A percentile compares a stretch with the other conserved stretches of the same genome.
Conservation (phyloP, 2,888 invertebrate species). For the Cinara cedri region DNA sequence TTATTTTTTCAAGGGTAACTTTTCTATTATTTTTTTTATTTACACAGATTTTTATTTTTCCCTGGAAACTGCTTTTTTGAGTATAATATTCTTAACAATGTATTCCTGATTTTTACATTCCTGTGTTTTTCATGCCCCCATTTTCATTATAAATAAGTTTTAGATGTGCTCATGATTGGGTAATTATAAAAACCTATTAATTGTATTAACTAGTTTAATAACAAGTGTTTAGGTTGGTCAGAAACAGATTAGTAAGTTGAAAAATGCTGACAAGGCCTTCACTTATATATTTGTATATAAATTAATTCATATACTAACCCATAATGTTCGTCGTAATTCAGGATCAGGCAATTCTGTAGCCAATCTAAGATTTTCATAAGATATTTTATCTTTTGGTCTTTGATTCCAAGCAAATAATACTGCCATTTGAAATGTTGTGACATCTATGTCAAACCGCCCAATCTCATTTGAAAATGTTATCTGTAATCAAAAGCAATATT, state of each 20-base stretch:
- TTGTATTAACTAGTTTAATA: neutral
- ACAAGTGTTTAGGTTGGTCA: neutral
- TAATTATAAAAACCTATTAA: no score
- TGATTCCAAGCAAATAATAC: slow-evolving; percentile 99
- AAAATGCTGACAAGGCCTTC: neutral
- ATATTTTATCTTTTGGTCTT: slow-evolving; percentile 86
- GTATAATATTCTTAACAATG: no score
- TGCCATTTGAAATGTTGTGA: slow-evolving; percentile 99
- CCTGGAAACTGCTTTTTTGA: no score
- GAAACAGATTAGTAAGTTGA: neutral
- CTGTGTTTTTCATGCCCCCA: no score
- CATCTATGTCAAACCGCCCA: slow-evolving; percentile 95
- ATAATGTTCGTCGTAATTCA: slow-evolving; percentile 90
- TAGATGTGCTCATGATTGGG: no score
- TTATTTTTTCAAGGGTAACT: no score
- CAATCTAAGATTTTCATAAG: slow-evolving; percentile 94
- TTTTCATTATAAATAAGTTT: neutral
- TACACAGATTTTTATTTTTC: no score
- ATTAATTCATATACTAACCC: slow-evolving; percentile 65
- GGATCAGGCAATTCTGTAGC: slow-evolving; percentile 97
- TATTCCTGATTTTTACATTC: no score
- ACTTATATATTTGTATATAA: no score
- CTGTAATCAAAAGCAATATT: slow-evolving; percentile 62
- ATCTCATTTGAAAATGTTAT: slow-evolving; percentile 92
- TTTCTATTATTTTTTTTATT: no score